These are phyloP conservation scores for Sinotaia quadrata DNA, from an alignment of 2,888 invertebrate species.

Conservation along the genomic window DNA sequence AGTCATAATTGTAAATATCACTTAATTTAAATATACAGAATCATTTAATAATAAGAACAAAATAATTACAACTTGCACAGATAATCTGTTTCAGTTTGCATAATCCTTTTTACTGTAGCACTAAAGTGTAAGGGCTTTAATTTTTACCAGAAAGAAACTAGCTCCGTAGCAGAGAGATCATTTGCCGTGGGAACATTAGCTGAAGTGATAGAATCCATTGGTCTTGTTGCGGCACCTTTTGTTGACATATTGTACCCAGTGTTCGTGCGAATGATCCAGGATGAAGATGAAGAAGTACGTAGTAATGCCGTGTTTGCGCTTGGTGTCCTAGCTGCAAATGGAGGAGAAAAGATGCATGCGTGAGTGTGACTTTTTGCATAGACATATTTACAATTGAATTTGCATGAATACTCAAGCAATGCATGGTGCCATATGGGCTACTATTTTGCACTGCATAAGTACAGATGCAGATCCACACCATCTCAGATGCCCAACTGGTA, in stretches of 20 bases:
- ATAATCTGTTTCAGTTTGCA: conserved; percentile 7
- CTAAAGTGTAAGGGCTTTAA: too few relatives aligned
- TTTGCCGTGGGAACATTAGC: conserved; percentile 83
- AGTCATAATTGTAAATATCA: not conserved
- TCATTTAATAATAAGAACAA: not conserved
- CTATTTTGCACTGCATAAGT: too few relatives aligned
- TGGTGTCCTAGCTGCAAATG: conserved; percentile 81
- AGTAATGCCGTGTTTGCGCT: conserved; percentile 85
- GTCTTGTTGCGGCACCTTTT: conserved; percentile 74
- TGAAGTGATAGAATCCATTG: conserved; percentile 80
- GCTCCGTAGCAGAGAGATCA: conserved; percentile 79
- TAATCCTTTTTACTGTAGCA: too few relatives aligned
- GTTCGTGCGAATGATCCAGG: conserved; percentile 78
- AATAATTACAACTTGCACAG: not conserved
- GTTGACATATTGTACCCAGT: conserved; percentile 78
- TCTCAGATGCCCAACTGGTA: too few relatives aligned
- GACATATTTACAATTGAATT: too few relatives aligned
- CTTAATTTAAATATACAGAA: not conserved
- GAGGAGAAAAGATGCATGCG: conserved; percentile 71
- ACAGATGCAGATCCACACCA: too few relatives aligned
- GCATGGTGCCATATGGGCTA: too few relatives aligned
- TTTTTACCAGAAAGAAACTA: conserved; percentile 77
- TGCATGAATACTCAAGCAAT: too few relatives aligned
- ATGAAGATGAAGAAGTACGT: conserved; percentile 81
- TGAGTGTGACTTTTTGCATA: too few relatives aligned